A percentile compares a stretch with the other conserved stretches of the same genome.
Conservation (phyloP, 2,888 invertebrate species). For the Corythucha ciliata region DNA sequence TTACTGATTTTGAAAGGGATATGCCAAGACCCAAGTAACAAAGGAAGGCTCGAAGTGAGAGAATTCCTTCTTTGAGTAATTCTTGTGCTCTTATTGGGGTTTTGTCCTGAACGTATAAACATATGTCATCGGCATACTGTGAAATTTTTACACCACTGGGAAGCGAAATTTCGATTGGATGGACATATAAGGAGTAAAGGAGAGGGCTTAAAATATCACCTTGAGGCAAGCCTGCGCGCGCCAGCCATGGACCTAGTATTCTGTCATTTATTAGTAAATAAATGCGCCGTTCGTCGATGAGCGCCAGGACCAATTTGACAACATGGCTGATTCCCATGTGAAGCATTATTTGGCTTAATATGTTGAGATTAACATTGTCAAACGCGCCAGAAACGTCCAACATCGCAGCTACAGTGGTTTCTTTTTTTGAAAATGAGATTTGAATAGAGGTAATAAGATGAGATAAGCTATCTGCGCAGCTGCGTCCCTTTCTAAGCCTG, state of each 20-base stretch:
- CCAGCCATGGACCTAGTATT: constrained; percentile 2
- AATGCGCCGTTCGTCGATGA: constrained; percentile 4
- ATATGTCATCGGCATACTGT: constrained; percentile 24
- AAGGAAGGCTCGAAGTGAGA: neutral
- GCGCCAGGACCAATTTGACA: neutral
- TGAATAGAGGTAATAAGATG: constrained; percentile 11
- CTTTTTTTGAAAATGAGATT: constrained; percentile 12
- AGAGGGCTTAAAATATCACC: constrained; percentile 16
- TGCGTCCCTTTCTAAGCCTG: constrained; percentile 18
- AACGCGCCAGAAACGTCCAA: constrained; percentile 24
- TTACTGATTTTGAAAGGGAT: neutral
- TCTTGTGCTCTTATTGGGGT: neutral
- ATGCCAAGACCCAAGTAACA: neutral
- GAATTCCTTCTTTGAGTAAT: neutral
- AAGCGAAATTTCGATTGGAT: neutral
- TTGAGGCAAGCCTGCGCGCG: constrained; percentile 8
- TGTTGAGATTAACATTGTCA: constrained; percentile 20
- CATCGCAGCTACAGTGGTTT: constrained; percentile 15
- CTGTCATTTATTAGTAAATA: constrained; percentile 4
- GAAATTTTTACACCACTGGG: constrained; percentile 3
- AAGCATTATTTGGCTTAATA: constrained; percentile 10
- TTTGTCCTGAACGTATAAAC: constrained; percentile 17
- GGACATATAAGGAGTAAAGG: constrained; percentile 14
- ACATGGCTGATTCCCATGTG: neutral
- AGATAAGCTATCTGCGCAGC: constrained; percentile 18